Conservation (phyloP, 2,113 vertebrate genomes). For the Xiphophorus maculatus region DNA sequence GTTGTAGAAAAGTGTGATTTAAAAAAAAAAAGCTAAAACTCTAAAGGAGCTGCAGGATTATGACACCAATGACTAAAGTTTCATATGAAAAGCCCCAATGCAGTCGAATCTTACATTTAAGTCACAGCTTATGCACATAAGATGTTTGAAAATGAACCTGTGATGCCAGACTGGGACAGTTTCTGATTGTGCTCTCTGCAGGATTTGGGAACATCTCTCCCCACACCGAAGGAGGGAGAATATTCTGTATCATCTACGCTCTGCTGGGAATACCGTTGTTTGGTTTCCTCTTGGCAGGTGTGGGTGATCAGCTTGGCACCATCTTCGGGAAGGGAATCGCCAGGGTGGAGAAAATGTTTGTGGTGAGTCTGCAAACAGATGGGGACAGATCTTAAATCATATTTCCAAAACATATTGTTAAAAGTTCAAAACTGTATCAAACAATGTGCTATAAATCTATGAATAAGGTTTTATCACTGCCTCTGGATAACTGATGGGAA, state of each 20-base stretch:
- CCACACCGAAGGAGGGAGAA: conserved; percentile 91
- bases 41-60: not conserved
- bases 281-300: conserved; percentile 94
- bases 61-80: not conserved
- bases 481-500: not conserved
- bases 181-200: conserved; percentile 60
- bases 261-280: conserved; percentile 95
- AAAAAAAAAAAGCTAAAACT: too few species aligned
- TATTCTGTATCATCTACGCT: conserved; percentile 96
- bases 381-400: not conserved
- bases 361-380: conserved; percentile 81
- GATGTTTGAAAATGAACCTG: not conserved
- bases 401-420: not conserved
- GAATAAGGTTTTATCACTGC: too few species aligned
- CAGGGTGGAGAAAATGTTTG: conserved; percentile 94
- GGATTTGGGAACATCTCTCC: conserved; percentile 97
- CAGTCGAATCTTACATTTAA: not conserved
- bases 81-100: not conserved
- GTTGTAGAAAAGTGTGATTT: not conserved
- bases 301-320: conserved; percentile 95
- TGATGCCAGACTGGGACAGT: not conserved
- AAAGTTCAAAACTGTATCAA: not conserved
- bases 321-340: conserved; percentile 96
- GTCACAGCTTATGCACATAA: not conserved
- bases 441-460: too few species aligned